Conservation (phyloP, 2,888 invertebrate genomes). For the Morinoia aosen region DNA sequence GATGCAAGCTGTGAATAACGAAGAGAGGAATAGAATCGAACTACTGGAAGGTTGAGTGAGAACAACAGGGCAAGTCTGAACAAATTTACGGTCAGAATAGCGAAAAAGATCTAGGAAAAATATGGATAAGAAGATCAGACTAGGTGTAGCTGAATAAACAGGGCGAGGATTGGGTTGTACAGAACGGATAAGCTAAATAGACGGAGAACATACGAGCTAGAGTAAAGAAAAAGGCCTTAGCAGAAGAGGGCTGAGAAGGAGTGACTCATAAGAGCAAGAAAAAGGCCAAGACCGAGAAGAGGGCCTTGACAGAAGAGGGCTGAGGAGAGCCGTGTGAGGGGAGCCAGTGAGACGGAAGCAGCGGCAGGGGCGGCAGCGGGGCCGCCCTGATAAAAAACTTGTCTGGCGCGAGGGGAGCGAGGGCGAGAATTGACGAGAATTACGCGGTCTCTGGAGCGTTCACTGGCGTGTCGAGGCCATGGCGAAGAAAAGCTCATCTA, state of each 20-base stretch:
- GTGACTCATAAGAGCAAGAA: not conserved
- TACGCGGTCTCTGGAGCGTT: conserved; percentile 17
- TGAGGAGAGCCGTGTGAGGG: not conserved
- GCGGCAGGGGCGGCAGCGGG: not conserved
- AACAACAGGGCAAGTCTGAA: not conserved
- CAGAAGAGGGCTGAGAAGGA: not conserved
- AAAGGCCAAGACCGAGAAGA: not conserved
- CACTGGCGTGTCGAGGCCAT: not conserved
- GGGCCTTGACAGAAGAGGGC: not conserved
- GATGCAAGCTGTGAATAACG: no score
- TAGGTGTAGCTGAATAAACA: not conserved
- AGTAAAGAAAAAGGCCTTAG: not conserved
- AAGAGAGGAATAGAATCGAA: no score
- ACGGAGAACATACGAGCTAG: not conserved
- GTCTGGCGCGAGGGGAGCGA: not conserved
- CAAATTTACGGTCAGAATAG: not conserved
- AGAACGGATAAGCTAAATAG: not conserved
- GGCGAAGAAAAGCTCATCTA: not conserved
- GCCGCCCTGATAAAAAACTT: not conserved
- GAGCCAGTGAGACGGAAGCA: conserved; percentile 21
- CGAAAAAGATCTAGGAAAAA: not conserved
- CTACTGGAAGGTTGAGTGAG: not conserved
- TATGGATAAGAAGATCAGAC: not conserved
- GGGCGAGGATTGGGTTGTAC: not conserved
- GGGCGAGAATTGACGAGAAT: conserved; percentile 17